Evolutionary conservation across 2,797 vertebrate genomes (phyloP).

Genomic region (Mormyrops attenuatus): DNA sequence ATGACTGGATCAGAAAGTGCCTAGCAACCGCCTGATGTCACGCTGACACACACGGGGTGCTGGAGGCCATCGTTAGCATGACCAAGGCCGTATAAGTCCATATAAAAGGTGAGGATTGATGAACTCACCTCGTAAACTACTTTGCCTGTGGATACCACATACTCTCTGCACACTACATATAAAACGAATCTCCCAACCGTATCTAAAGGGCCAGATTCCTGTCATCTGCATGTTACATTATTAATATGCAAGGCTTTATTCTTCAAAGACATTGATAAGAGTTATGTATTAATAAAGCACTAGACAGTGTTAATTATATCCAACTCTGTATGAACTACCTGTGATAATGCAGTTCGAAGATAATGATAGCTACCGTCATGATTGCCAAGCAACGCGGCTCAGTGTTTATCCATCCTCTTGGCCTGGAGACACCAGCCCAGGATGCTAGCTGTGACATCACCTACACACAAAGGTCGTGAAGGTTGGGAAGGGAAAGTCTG

Average conservation of each 20-base stretch:
- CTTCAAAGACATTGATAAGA: slow-evolving; percentile 7
- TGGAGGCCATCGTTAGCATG: neutral
- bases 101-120: neutral
- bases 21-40: neutral
- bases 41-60: neutral
- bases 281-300: slow-evolving; percentile 6
- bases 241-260: slow-evolving; percentile 1
- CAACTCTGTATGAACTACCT: neutral
- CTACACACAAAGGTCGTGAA: neutral
- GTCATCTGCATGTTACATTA: neutral
- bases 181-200: neutral
- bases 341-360: neutral
- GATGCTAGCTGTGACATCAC: neutral
- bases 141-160: neutral
- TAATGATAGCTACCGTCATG: neutral
- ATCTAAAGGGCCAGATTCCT: neutral
- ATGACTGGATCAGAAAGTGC: neutral
- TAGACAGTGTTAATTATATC: slow-evolving; percentile 12
- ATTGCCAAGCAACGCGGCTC: neutral
- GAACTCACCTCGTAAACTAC: slow-evolving; percentile 1
- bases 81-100: neutral
- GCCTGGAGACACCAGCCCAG: neutral
- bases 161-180: neutral
- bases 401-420: neutral
- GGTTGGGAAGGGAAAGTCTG: neutral